Percentiles rank a stretch among this genome's conserved stretches.
Evolutionary conservation across 2,113 vertebrate species (phyloP).

Genomic region (Camelus dromedarius): DNA sequence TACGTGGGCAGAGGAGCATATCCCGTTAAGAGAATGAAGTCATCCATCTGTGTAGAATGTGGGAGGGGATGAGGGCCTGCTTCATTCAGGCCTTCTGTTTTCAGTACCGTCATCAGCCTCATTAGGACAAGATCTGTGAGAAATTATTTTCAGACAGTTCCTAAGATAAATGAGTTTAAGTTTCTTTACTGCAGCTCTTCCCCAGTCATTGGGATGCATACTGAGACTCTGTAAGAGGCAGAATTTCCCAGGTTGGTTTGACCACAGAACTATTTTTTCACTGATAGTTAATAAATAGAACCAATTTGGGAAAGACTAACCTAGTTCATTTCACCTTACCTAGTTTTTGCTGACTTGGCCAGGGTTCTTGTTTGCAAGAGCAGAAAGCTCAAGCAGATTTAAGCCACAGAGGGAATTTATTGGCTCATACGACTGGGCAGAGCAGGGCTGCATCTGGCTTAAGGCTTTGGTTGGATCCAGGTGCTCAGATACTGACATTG

Average conservation of each 20-base stretch:
- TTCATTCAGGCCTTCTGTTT: neutral
- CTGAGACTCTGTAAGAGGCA: neutral
- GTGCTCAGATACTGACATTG: neutral
- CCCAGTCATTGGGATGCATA: neutral
- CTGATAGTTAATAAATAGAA: neutral
- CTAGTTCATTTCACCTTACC: neutral
- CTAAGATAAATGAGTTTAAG: neutral
- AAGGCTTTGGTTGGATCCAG: neutral
- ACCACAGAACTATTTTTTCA: neutral
- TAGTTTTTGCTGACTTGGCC: neutral
- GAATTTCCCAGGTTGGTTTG: slow-evolving; percentile 28
- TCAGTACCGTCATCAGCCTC: neutral
- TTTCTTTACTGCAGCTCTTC: slow-evolving; percentile 1
- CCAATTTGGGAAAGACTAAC: neutral
- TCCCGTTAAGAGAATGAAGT: neutral
- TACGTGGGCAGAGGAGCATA: neutral
- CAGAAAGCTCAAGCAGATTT: neutral
- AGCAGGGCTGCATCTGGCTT: neutral
- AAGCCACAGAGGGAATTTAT: neutral
- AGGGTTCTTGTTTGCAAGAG: neutral
- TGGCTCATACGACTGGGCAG: neutral
- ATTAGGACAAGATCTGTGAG: neutral
- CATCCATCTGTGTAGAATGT: neutral
- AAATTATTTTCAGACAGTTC: slow-evolving; percentile 10
- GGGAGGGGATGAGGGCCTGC: neutral